Percentiles rank a stretch among this genome's conserved stretches.
phyloP scores from a whole-genome alignment of 1,140 invertebrate species.

The Antheraea pernyi region DNA sequence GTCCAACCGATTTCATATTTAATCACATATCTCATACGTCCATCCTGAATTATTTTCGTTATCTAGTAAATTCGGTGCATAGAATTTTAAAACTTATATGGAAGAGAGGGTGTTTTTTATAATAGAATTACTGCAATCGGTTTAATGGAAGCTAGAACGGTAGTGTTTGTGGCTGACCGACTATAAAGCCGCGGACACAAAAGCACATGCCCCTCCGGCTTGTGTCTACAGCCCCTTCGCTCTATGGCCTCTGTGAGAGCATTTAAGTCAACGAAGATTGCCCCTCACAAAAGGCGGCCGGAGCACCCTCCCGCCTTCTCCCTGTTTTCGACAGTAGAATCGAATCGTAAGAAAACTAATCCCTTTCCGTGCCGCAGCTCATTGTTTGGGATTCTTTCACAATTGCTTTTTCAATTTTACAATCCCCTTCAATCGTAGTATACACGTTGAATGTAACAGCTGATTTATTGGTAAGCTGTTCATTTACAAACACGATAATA shows the following conservation, averaged over 20 bases:
- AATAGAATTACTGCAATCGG: conserved; percentile 52
- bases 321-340: conserved; percentile 37
- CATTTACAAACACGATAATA: too few species aligned
- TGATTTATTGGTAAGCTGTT: too few species aligned
- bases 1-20: too few species aligned
- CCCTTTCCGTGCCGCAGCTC: conserved; percentile 46
- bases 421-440: conserved; percentile 29
- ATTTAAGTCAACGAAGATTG: conserved; percentile 57
- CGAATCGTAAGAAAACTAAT: conserved; percentile 61
- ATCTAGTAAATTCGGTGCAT: too few species aligned
- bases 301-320: conserved; percentile 3
- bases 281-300: conserved; percentile 54
- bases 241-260: conserved; percentile 26
- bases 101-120: conserved; percentile 20
- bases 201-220: conserved; percentile 40
- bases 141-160: conserved; percentile 36
- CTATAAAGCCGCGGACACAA: conserved; percentile 48
- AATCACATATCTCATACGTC: too few species aligned
- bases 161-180: conserved; percentile 43
- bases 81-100: too few species aligned
- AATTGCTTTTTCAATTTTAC: conserved; percentile 62
- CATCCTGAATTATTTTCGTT: too few species aligned
- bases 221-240: conserved; percentile 20
- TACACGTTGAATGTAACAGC: not conserved
- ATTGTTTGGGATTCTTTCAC: conserved; percentile 61